Base-by-base conservation (phyloP, 2,888 invertebrate species). In the Pherbina coryleti region DNA sequence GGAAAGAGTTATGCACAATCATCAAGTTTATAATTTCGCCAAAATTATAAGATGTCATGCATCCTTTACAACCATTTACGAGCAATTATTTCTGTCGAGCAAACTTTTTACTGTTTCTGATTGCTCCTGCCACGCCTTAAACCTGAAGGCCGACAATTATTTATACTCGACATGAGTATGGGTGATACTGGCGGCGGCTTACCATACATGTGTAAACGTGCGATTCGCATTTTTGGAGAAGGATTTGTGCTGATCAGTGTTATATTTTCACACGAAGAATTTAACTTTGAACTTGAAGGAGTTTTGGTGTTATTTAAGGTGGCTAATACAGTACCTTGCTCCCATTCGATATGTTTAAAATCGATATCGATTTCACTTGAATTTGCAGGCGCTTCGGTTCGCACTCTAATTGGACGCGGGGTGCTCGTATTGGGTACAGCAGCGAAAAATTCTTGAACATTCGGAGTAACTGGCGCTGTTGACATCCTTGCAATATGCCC, bases 181-280 rank as follows among this genome's bases (percentile, higher is more conserved):
- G 85, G 85, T 8, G 84, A 84, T 31, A 85, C 73, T 0, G 80
- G 78, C 8, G 85, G 82, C 0, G 85, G 82, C 44, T 84, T 81
- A 5, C 84, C 85, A 70, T 84, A 85, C 82, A 83, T 83, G 73
- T 80, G 79, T 19, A 85, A 75, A 5, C 82, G 82, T n/a, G 81
- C 83, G 67, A 84, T 81, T 72, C 84, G 78, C 62, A 84, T 80
- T 34, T 82, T 79, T 9, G 79, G 81, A n/a, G 84, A 81, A 9
- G 84, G 83, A 64, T 81, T 82, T 0, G 82, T 69, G 25, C 80
- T 71, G 28, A 78, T 80, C 7, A 78, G 9, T 2, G 77, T 79
- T 0, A 80, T 77, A 77, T 83, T 82, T 28, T 60, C 70, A 25
- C 64, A n/a, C 4, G 67, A 70, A 22, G 66, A 76, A 1, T 79